phyloP scores from a whole-genome alignment of 92 coral and sea anemone species.

The Isaurus tuberculatus region DNA sequence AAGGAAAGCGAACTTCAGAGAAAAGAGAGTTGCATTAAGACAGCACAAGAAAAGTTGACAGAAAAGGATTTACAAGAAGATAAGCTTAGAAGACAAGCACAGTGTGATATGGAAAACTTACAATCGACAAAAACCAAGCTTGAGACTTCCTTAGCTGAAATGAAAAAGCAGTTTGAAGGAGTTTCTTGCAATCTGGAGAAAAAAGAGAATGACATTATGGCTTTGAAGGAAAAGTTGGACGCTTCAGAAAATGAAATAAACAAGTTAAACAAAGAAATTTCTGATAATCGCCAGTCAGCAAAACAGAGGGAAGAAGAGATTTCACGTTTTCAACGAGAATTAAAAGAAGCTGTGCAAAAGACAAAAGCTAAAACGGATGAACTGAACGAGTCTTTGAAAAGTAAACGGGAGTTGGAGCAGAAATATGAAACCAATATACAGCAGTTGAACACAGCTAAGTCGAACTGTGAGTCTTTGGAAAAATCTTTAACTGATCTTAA shows the following conservation, averaged over 20 bases:
- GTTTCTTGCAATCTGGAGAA: constrained; percentile 25
- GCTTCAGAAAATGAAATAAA: constrained; percentile 49
- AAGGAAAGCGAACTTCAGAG: constrained; percentile 54
- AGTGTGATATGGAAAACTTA: constrained; percentile 67
- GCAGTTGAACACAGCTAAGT: constrained; percentile 45
- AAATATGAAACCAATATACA: constrained; percentile 52
- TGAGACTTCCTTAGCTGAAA: constrained; percentile 55
- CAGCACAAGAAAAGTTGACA: constrained; percentile 51
- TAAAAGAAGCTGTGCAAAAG: constrained; percentile 54
- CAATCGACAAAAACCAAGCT: constrained; percentile 51
- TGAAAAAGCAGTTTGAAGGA: constrained; percentile 52
- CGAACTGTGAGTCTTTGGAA: constrained; percentile 49
- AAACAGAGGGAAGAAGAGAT: constrained; percentile 51
- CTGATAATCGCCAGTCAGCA: constrained; percentile 36
- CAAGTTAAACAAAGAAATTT: constrained; percentile 38
- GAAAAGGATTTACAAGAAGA: constrained; percentile 59
- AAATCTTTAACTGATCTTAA: constrained; percentile 54
- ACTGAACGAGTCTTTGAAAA: constrained; percentile 21
- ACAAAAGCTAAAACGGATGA: constrained; percentile 54
- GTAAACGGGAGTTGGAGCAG: constrained; percentile 48
- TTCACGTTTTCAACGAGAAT: constrained; percentile 39
- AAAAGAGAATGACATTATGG: constrained; percentile 61
- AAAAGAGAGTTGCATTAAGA: constrained; percentile 57
- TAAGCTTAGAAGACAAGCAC: constrained; percentile 55
- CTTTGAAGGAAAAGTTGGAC: constrained; percentile 56